Conservation (phyloP, 2,113 vertebrate species). For the Petroica traversi region DNA sequence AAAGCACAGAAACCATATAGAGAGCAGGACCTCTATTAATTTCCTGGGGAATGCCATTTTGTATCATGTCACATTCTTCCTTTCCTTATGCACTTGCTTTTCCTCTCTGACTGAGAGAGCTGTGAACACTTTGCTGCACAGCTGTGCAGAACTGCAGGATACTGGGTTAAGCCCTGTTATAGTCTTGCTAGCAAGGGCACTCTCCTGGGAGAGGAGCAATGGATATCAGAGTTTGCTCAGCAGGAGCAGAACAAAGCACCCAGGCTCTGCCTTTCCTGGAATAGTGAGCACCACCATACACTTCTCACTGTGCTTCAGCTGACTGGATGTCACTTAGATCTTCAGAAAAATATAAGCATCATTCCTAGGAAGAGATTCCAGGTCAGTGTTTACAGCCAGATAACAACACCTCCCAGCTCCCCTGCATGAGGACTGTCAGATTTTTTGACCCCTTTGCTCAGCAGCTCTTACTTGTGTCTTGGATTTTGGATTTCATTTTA, state of each 20-base stretch:
- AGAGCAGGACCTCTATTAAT: background rate
- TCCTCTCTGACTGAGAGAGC: background rate
- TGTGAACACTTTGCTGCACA: background rate
- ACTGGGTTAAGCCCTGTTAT: background rate
- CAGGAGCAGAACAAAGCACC: background rate
- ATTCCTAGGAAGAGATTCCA: background rate
- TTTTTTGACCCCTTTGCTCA: background rate
- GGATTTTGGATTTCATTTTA: background rate
- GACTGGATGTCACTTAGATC: background rate
- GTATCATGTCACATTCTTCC: fast-evolving
- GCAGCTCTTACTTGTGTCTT: background rate
- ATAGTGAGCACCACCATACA: background rate
- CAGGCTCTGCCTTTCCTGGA: background rate
- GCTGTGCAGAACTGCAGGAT: background rate
- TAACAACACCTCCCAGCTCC: background rate
- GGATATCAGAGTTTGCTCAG: background rate
- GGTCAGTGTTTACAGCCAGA: background rate
- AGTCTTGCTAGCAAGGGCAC: background rate
- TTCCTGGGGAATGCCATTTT: background rate
- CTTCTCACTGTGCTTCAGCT: background rate
- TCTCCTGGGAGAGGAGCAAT: background rate
- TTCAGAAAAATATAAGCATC: background rate
- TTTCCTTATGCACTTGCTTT: background rate
- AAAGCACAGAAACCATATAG: background rate
- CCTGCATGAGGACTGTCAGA: background rate